Base-by-base conservation (phyloP, 2,797 vertebrate genomes). In the Furcifer pardalis region DNA sequence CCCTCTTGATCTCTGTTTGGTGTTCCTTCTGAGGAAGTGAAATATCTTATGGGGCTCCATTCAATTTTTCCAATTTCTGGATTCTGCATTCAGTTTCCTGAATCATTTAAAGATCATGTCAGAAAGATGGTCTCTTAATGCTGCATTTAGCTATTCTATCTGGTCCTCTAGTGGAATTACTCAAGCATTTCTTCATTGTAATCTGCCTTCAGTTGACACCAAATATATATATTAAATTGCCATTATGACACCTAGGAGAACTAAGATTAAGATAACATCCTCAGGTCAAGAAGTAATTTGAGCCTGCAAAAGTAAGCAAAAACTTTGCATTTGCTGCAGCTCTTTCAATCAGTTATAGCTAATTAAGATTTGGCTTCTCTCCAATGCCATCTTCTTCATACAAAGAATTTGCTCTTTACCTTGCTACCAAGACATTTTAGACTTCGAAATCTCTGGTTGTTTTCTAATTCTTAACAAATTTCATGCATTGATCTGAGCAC, bases 1-100 rank as follows among this genome's bases (percentile, higher is more conserved):
- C 7, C 76, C 84, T 85, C 79, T 91, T 88, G 9, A 49, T 91
- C 68, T 77, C 71, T 46, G 86, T 84, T 35, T 86, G 83, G 44
- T 86, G 60, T 69, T 82, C 23, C 76, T 89, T 86, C 81, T 86
- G 75, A 84, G 13, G 37, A 83, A 77, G 60, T 23, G 81, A 60
- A 89, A 86, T 79, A 42, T 84, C 77, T 74, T 13, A 17, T 72
- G 13, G 46, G 7, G 6, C 23, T 71, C 35, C 4, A 40, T 73
- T 49, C 0, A 56, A 6, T 77, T 49, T 37, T 76, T n/a, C 5
- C 32, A 27, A 23, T 21, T 9, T 40, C 40, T 82, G 0, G 1
- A 88, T 83, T 66, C 40, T 0, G 0, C 3, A 23, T 42, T 74
- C 35, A 78, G 17, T 77, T 60, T 83, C 80, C 56, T 4, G 5